Base-by-base conservation (phyloP, 2,797 vertebrate species). In the Chloroceryle inda region DNA sequence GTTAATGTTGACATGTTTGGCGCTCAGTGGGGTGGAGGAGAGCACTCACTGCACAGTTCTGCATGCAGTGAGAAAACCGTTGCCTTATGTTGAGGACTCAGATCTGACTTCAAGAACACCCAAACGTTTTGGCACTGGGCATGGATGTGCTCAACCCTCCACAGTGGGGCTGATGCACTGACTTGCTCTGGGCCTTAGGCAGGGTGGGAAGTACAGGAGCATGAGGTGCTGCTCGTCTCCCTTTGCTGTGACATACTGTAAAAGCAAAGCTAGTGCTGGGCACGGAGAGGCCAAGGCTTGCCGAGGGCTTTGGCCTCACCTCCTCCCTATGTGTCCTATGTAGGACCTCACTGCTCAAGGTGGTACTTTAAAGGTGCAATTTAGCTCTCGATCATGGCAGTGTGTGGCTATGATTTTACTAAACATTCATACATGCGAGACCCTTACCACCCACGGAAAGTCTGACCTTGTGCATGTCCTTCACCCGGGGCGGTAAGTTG, bases 401-500 rank as follows among this genome's bases (percentile, higher is more conserved):
- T 1, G 7, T 5, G 17, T 8, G 37, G 31, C 75, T 27, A 0
- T 10, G 33, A 12, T 2, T 50, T 6, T 6, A 5, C 2, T 27
- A 61, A 10, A 7, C 0, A 0, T 1, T 11, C 23, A 23, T 4
- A 23, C 0, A 1, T 10, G 49, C 14, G 11, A 17, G 13, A 6
- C 3, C 24, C 37, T 69, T 3, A 1, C 10, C 11, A 14, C 19
- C 37, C 6, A 5, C 0, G 4, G 26, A 1, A 4, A 29, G 27
- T 15, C 97, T 97, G 64, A 99, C 99, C 99, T 99, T 99, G 97
- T 99, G 99, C 11, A 98, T 91, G 96, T 99, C 99, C 97, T 99
- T 99, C 89, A 99, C 98, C 89, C 99, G 98, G 12, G 99, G 99
- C 0, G 99, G 99, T 58, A 99, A 98, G 98, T 99, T 99, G 97